Conservation (phyloP, 2,113 vertebrate species). For the Collichthys lucidus region DNA sequence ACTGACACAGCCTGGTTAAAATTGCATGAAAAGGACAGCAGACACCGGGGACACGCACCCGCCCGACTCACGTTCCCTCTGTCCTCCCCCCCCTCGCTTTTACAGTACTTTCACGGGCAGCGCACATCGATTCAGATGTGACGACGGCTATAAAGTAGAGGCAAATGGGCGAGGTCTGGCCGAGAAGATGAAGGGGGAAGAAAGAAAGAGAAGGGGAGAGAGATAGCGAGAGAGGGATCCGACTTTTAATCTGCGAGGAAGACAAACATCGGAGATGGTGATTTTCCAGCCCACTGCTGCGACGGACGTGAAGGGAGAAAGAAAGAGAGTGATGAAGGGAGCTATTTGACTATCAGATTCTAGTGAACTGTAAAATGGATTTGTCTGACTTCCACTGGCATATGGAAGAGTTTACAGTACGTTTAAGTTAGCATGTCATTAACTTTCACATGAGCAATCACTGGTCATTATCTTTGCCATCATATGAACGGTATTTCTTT, state of each 20-base stretch:
- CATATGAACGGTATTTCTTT: conserved; percentile 3
- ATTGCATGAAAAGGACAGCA: conserved; percentile 72
- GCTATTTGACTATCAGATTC: conserved; percentile 51
- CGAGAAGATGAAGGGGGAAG: conserved; percentile 35
- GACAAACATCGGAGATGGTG: conserved; percentile 75
- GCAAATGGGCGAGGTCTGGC: conserved; percentile 53
- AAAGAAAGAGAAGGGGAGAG: conserved; percentile 28
- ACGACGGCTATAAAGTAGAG: conserved; percentile 62
- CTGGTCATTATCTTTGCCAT: conserved; percentile 36
- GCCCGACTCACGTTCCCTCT: background rate
- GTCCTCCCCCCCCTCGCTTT: conserved; percentile 6
- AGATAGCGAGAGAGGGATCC: conserved; percentile 51
- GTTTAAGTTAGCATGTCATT: conserved; percentile 45
- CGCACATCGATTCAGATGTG: conserved; percentile 71
- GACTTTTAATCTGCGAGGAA: conserved; percentile 75
- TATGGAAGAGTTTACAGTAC: conserved; percentile 68
- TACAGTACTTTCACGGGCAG: conserved; percentile 51
- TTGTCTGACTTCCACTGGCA: conserved; percentile 53
- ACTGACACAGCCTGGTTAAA: conserved; percentile 81
- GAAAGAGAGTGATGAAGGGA: conserved; percentile 54
- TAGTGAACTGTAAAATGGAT: conserved; percentile 68
- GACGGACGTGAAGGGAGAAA: conserved; percentile 56
- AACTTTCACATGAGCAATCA: conserved; percentile 42
- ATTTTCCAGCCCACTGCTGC: conserved; percentile 72
- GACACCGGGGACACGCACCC: background rate